A percentile compares a stretch with the other conserved stretches of the same genome.
Conservation (phyloP, 2,888 invertebrate species). For the Acanthosepion esculentum region DNA sequence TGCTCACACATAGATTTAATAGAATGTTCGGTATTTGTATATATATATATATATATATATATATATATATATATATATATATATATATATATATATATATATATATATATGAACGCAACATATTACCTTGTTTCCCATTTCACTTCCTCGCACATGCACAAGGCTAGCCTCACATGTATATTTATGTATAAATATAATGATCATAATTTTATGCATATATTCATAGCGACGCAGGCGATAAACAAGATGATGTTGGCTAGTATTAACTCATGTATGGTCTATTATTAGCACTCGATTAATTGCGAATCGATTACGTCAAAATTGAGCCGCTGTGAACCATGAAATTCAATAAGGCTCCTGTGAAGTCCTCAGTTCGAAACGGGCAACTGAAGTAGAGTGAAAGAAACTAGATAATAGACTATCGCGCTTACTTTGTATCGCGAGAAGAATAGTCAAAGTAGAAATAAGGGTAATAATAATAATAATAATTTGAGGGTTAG, state of each 20-base stretch:
- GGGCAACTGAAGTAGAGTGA: not conserved
- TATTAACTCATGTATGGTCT: not conserved
- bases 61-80: not conserved
- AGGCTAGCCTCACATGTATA: not conserved
- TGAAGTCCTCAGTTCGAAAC: not conserved
- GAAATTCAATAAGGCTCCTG: slow-evolving; percentile 18
- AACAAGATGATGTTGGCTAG: not conserved
- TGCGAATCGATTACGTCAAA: slow-evolving; percentile 22
- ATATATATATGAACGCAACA: not conserved
- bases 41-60: not conserved
- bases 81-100: not conserved
- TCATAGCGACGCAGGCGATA: not conserved
- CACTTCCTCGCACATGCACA: not conserved
- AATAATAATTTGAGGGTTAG: not conserved
- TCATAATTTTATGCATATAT: not conserved
- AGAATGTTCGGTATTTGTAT: too few relatives aligned
- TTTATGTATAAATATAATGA: not conserved
- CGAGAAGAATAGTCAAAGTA: not conserved
- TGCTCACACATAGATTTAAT: not conserved
- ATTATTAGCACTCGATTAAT: slow-evolving; percentile 20
- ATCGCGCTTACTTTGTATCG: not conserved
- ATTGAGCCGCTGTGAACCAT: not conserved
- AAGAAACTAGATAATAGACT: not conserved
- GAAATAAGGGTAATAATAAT: not conserved
- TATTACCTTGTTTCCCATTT: not conserved